These are phyloP conservation scores for human (Homo sapiens) DNA, from an alignment of 2,113 vertebrate species.

Conservation along the genomic window DNA sequence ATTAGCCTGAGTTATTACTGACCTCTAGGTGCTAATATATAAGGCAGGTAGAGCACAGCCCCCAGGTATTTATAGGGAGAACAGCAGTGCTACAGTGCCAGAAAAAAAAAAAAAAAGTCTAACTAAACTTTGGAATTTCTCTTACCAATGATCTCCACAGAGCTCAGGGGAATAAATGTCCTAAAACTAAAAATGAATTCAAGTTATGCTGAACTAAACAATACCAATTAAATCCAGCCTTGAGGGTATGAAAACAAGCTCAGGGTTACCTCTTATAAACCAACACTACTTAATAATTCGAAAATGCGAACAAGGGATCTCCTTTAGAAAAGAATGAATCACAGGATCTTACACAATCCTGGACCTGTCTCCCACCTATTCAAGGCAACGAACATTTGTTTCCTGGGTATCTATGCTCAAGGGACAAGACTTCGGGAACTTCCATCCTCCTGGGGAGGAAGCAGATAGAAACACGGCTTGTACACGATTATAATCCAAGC, in stretches of 20 bases:
- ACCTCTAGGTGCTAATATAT: not conserved
- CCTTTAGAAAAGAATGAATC: not conserved
- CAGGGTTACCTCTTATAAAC: not conserved
- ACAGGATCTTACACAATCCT: not conserved
- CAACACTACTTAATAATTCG: not conserved
- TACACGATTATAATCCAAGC: not conserved
- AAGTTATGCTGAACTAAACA: not conserved
- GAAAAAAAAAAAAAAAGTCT: not conserved
- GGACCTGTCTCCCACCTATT: not conserved
- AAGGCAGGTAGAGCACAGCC: not conserved
- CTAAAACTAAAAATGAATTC: conserved; percentile 29
- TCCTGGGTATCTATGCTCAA: not conserved
- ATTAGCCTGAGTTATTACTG: conserved; percentile 51
- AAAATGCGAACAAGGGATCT: not conserved
- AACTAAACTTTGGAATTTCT: not conserved
- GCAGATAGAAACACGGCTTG: not conserved
- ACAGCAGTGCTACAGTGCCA: not conserved
- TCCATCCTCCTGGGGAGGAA: not conserved
- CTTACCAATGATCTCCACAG: not conserved
- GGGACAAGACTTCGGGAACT: not conserved
- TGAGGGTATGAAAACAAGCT: conserved; percentile 14
- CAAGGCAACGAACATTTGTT: not conserved
- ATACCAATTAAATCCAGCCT: conserved; percentile 39
- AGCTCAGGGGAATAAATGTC: not conserved
- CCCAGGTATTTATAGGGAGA: not conserved